Conservation (phyloP, 2,113 vertebrate species). For the Chinchilla lanigera region DNA sequence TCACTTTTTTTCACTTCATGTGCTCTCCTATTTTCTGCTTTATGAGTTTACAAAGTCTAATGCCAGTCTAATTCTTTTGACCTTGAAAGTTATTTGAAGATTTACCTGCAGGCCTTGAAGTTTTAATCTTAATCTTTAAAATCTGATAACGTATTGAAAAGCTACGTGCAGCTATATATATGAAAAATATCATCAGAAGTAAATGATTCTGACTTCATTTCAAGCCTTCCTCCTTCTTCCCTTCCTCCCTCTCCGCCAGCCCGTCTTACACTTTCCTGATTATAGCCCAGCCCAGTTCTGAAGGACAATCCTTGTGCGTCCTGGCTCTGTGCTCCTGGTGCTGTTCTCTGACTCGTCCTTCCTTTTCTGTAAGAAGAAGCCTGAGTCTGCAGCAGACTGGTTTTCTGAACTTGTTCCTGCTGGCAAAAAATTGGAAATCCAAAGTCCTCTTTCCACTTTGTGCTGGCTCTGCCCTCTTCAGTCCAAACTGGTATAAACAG, state of each 20-base stretch:
- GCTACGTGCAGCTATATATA: background rate
- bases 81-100: background rate
- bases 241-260: background rate
- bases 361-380: conserved; percentile 11
- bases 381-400: background rate
- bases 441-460: conserved; percentile 37
- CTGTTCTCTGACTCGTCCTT: conserved; percentile 8
- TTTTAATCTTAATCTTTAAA: background rate
- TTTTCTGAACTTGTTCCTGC: background rate
- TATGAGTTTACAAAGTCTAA: background rate
- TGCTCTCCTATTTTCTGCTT: background rate
- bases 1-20: background rate
- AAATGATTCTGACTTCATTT: background rate
- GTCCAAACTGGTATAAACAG: background rate
- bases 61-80: background rate
- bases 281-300: background rate
- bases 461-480: background rate
- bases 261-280: background rate
- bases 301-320: background rate
- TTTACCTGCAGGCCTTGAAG: background rate
- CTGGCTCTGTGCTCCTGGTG: background rate
- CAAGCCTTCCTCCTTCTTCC: background rate
- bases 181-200: background rate
- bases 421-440: background rate
- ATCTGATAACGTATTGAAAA: background rate